Base-by-base conservation (phyloP, 2,888 invertebrate genomes). In the Eupelmus urozonus region DNA sequence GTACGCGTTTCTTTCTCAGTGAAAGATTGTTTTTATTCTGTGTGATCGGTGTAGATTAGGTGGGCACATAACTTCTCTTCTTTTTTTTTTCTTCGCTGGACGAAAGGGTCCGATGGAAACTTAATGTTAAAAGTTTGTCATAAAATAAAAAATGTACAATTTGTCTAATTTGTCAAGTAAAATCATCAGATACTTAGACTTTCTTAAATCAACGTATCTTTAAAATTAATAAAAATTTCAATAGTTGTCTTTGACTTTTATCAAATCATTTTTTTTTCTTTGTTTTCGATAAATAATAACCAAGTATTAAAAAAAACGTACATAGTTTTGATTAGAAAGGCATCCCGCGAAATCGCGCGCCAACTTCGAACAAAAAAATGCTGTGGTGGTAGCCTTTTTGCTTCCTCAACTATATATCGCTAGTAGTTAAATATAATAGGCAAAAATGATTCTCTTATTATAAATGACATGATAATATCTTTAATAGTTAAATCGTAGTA, bases 401-500 rank as follows among this genome's bases (percentile, higher is more conserved):
- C n/a, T n/a, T n/a, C 45, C 20, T 76, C 18, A 57, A 70, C 57
- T 72, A 73, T 78, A 55, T 72, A 69, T 78, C 69, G 62, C 73
- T 78, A 78, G 18, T 63, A 73, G 27, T 73, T 72, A 73, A 73
- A 57, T 78, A 60, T n/a, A n/a, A n/a, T 78, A 78, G 79, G 84
- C 80, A 81, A 83, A 34, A 81, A 81, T 83, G 82, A 83, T 86
- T 83, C 81, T 85, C 78, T 73, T 81, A 78, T 80, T 81, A 84
- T 83, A 82, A 80, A 85, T 84, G 83, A 84, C 83, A 82, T 85
- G 83, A 83, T 83, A 83, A 82, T 85, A 82, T 83, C 80, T 81
- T 82, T 80, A 82, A 81, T 84, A 83, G 81, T 75, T 80, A 76
- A 63, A 77, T 85, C 79, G 82, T 84, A 81, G 81, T 84, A 83